Evolutionary conservation across 1,140 invertebrate species (phyloP), one percentile per base, ranked within the genome.

Genomic region (Drosophila equinoxialis): DNA sequence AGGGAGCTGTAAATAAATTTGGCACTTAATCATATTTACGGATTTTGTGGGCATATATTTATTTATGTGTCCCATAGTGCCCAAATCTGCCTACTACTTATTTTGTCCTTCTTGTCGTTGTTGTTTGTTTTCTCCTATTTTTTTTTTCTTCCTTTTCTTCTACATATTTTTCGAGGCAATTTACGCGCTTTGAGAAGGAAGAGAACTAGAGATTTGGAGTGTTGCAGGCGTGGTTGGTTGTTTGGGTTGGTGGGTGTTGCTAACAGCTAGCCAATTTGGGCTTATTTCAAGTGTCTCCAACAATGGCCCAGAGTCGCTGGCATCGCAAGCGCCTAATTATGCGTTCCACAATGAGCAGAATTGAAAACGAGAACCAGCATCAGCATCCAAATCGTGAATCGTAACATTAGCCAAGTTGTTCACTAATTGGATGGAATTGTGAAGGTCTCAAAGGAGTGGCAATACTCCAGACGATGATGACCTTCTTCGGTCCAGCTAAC

Each of bases 11-110:
- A 89, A 89, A 89, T 89, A 89, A 84, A 89, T 89, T 89, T 89
- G 68, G 77, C 81, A 89, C 77, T 89, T 90, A 89, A 89, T 89
- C 84, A 90, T 90, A 89, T 89, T 89, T 89, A 81, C 77, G 84
- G 84, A 89, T 90, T 83, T 87, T 77, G 84, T 65, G 83, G 83
- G 79, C 79, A 75, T 77, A 87, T 87, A 87, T 87, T 87, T 87
- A 87, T 87, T 87, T 87, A 87, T 87, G 80, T 66, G 79, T 83
- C 83, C 83, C 83, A 87, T 72, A 74, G 82, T 86, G 82, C 78
- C 61, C 35, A 61, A 45, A 55, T 67, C 63, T 71, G 71, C 74
- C 62, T 61, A 66, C 67, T 77, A 67, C 75, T 78, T 74, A 72
- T 62, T 60, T 39, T 33, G 61, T 45, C 33, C 14, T 48, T 14